A percentile compares a stretch with the other conserved stretches of the same genome.
Conservation (phyloP, 2,113 vertebrate species). For the Lophotis ruficrista region DNA sequence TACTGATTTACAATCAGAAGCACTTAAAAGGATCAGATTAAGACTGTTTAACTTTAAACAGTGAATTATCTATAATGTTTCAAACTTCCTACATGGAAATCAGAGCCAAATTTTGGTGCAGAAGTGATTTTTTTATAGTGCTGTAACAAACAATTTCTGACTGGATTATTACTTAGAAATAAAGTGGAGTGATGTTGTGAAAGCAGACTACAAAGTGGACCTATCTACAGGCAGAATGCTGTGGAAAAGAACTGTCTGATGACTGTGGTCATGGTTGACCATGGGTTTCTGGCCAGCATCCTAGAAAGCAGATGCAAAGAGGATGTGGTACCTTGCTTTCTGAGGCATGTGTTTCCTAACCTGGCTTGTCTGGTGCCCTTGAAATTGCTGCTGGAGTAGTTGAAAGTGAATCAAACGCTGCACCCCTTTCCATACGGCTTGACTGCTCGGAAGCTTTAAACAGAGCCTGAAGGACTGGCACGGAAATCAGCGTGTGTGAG, state of each 20-base stretch:
- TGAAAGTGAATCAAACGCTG: not conserved
- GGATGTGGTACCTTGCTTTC: not conserved
- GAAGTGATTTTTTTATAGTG: not conserved
- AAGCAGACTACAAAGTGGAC: not conserved
- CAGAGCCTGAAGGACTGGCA: not conserved
- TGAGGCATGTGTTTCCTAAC: not conserved
- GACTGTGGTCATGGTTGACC: not conserved
- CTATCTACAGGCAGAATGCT: not conserved
- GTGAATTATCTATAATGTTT: not conserved
- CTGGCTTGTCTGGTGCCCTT: not conserved
- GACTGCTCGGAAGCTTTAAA: not conserved
- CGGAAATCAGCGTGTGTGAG: not conserved
- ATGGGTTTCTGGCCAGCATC: not conserved
- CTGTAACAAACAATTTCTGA: not conserved
- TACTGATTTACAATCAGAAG: not conserved
- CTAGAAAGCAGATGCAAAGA: not conserved
- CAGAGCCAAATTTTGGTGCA: not conserved
- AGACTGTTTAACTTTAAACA: not conserved
- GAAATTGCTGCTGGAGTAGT: not conserved
- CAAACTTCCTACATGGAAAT: not conserved
- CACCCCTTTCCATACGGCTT: not conserved
- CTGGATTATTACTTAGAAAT: not conserved
- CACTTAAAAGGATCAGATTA: slow-evolving; percentile 6
- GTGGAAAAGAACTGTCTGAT: not conserved
- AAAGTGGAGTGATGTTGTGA: not conserved